Base-by-base conservation (phyloP, 2,888 invertebrate species). In the Cephus spinipes region DNA sequence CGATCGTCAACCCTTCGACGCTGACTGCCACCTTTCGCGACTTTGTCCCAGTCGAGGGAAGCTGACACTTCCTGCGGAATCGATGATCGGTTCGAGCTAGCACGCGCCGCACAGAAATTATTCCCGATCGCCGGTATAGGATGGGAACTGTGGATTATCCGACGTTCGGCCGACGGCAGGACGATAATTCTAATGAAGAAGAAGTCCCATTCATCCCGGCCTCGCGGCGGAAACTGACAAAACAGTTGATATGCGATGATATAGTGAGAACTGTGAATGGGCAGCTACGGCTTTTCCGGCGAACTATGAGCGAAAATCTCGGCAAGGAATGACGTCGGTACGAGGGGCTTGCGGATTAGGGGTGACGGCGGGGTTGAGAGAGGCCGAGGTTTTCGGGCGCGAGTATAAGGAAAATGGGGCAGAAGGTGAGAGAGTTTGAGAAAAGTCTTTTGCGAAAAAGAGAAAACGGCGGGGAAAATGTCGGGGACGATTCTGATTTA, bases 161-260 rank as follows among this genome's bases (percentile, higher is more conserved):
- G 55, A 23, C 55, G 55, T 55, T 23, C 23, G 55, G 55, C 55
- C 55, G 55, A 55, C 23, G 55, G 69, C 32, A 40, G 75, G 68
- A 69, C 79, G 76, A 81, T 81, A 84, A 84, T 83, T 83, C 81
- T 82, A 84, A 85, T 84, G 82, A 86, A 89, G 87, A 89, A 89
- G 86, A 90, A 90, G 86, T 88, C 87, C 88, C 88, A 90, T 90
- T 89, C 89, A 89, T 89, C 83, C 81, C 77, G 77, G 80, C 83
- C 79, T 83, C 79, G 78, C 81, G 84, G 83, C 82, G 81, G 82
- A 86, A 90, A 89, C 90, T 90, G 90, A 90, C 90, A 90, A 90
- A 90, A 90, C 90, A 90, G 90, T 90, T 90, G 90, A 90, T 90
- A 89, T 87, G 87, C 85, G 81, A 82, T 86, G 89, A 89, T 88